Evolutionary conservation across 2,888 invertebrate genomes (phyloP), one percentile per base, ranked within the genome.

Genomic region (Globia sparganii): DNA sequence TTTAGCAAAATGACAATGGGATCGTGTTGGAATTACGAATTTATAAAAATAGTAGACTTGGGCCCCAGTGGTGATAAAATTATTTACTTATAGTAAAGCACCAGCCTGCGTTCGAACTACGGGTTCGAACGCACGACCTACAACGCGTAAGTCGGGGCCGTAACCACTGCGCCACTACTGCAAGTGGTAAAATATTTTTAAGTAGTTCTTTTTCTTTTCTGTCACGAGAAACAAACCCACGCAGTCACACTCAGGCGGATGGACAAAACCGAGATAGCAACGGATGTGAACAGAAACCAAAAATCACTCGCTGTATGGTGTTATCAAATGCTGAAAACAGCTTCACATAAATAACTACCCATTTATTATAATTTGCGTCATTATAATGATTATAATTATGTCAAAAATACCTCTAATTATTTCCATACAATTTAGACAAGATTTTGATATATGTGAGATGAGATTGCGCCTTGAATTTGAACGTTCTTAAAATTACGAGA

Each of bases 261-360:
- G 86, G 53, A 71, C 74, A 61, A 58, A 71, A 68, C 28, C 11
- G 76, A 73, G 84, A 86, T 86, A 86, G 46, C 61, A 72, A 46
- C 86, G 86, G 83, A 84, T 70, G 75, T 71, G 75, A 61, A 62
- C 69, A 81, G 58, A 66, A 49, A 69, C 69, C 79, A 65, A 67
- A 81, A 78, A 81, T 49, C 31, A 69, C 28, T 58, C 59, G 46
- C 70, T 43, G 46, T 59, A 66, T 49, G 25, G n/a, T 43, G 43
- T 67, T 83, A 80, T 70, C 49, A 69, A 65, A 67, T 40, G 34
- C 43, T 82, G 72, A 77, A 76, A 78, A 79, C 68, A 76, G 70
- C 61, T 56, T 64, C 25, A 75, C 77, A 56, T 65, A 70, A 70
- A 68, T 67, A 56, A 43, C 21, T 43, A 62, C 18, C 3, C 25